Evolutionary conservation across 2,797 vertebrate genomes (phyloP), one percentile per base, ranked within the genome.

Genomic region (Poecilia picta): DNA sequence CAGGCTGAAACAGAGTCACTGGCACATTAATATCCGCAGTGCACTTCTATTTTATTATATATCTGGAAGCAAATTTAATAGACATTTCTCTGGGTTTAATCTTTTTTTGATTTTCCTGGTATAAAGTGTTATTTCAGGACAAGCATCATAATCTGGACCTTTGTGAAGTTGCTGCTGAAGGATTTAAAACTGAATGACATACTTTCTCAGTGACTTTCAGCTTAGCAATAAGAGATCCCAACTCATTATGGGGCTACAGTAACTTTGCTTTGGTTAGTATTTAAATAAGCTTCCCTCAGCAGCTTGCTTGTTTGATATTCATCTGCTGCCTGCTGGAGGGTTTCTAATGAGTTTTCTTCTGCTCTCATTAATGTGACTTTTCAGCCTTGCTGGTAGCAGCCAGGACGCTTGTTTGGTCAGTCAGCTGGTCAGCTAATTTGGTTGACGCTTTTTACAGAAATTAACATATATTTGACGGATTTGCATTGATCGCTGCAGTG

Each of bases 221-320:
- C 77, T 36, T 43, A 70, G 79, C 55, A 84, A 81, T 81, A 73
- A 74, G 36, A 53, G 76, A 83, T 81, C 73, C 78, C 70, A 74
- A 84, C 86, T 93, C 86, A 91, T 89, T 85, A 83, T 87, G 78
- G 64, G 55, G 68, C 79, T 66, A 36, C 23, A 80, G 79, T n/a
- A 84, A 89, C 84, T 91, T 91, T 89, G 74, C 86, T 83, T 84
- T 89, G 81, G 89, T 87, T 85, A 78, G 88, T 90, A 93, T 93
- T 91, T 85, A 88, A 91, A 86, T 84, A 79, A 81, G 55, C 73
- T 78, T n/a, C 41, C 68, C 76, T 75, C 70, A 78, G 85, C 85
- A 88, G 83, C 79, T 28, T 57, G 77, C 59, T 84, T 88, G 83
- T 80, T 92, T 91, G 82, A 85, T 83, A 84, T 88, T 57, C 80